Conservation (phyloP, 1,140 invertebrate genomes). For the Chironomus tepperi region DNA sequence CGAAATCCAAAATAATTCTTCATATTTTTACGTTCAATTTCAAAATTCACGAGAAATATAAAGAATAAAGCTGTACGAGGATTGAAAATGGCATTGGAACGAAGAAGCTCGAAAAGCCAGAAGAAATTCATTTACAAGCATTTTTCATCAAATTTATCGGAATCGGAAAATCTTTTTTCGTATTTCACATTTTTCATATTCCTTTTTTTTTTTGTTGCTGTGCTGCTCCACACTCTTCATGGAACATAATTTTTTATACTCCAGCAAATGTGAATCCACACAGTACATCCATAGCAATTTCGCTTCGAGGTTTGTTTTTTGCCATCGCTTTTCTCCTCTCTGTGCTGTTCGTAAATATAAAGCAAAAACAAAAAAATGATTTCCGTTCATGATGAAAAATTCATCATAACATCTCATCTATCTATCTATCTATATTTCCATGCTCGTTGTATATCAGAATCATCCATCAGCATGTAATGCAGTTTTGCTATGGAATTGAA, state of each 20-base stretch:
- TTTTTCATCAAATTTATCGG: slow-evolving; percentile 23
- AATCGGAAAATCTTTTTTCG: slow-evolving; percentile 3
- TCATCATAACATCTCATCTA: neutral
- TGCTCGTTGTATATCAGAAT: no score
- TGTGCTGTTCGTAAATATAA: neutral
- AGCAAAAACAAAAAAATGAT: neutral
- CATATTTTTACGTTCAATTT: neutral
- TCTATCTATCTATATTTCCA: neutral
- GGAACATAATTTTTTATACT: neutral
- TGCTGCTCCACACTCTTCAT: neutral
- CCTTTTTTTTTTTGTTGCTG: no score
- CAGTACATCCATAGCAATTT: neutral
- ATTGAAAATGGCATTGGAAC: neutral
- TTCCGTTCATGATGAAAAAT: slow-evolving; percentile 8
- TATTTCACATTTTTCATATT: slow-evolving; percentile 8
- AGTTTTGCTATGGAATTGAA: no score
- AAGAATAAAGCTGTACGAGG: neutral
- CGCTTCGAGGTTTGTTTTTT: slow-evolving; percentile 1
- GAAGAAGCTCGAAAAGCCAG: neutral
- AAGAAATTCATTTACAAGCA: neutral
- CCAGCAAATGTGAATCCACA: neutral
- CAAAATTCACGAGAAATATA: neutral
- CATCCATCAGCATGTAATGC: no score
- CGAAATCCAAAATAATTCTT: neutral
- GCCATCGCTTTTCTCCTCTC: neutral